A percentile compares a stretch with the other conserved stretches of the same genome.
phyloP scores from a whole-genome alignment of 2,797 vertebrate species.

The Argentina silus region DNA sequence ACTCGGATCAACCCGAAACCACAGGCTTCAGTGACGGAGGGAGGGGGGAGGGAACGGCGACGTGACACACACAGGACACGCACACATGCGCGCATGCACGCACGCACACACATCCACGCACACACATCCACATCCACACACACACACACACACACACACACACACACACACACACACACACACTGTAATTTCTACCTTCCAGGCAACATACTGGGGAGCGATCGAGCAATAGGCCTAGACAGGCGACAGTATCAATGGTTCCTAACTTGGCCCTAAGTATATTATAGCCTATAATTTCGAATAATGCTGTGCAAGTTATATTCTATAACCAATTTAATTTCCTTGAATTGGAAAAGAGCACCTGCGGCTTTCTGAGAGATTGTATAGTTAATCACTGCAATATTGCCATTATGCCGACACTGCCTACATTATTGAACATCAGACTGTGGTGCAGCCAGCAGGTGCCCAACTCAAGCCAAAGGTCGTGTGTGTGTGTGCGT shows the following conservation, averaged over 20 bases:
- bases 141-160: constrained; percentile 8
- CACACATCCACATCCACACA: constrained; percentile 7
- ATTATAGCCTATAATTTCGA: too few species aligned
- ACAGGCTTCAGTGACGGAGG: constrained; percentile 70
- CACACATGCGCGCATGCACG: constrained; percentile 10
- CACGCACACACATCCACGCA: neutral
- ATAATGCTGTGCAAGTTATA: too few species aligned
- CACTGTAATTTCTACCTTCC: neutral
- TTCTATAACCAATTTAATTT: too few species aligned
- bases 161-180: constrained; percentile 7
- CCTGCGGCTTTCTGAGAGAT: too few species aligned
- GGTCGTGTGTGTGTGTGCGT: neutral
- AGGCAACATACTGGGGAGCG: neutral
- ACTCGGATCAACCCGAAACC: constrained; percentile 76
- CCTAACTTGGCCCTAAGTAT: too few species aligned
- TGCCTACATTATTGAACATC: neutral
- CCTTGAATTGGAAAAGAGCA: too few species aligned
- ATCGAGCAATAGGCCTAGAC: neutral
- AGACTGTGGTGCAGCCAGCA: constrained; percentile 2
- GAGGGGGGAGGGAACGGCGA: neutral
- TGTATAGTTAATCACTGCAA: too few species aligned
- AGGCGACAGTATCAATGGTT: neutral
- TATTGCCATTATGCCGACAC: too few species aligned
- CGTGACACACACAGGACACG: neutral
- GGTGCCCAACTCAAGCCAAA: too few species aligned